Percentiles rank a stretch among this genome's conserved stretches.
phyloP scores from a whole-genome alignment of 2,113 vertebrate species.

The Misgurnus anguillicaudatus region DNA sequence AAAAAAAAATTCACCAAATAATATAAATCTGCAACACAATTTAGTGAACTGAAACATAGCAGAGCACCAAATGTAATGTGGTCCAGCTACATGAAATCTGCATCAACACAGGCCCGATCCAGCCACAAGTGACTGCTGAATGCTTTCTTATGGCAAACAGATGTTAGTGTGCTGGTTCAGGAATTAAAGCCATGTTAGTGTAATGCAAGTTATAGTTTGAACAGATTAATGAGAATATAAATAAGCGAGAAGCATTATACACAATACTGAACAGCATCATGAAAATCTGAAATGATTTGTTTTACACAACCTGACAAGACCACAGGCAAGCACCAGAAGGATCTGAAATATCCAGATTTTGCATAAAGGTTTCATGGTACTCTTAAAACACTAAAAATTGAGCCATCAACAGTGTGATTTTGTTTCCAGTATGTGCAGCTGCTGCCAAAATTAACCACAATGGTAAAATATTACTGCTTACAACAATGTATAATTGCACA shows the following conservation, averaged over 20 bases:
- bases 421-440: background rate
- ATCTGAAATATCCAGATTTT: constrained; percentile 15
- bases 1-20: background rate
- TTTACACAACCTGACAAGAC: constrained; percentile 20
- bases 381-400: constrained; percentile 10
- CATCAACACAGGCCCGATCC: background rate
- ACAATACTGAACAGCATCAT: no score
- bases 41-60: background rate
- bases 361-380: constrained; percentile 5
- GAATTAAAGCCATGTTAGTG: constrained; percentile 5
- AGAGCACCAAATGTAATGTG: background rate
- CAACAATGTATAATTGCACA: background rate
- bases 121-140: background rate
- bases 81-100: background rate
- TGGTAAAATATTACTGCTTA: no score
- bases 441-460: background rate
- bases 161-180: constrained; percentile 18
- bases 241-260: background rate
- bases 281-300: background rate
- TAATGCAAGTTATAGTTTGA: background rate
- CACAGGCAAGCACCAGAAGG: constrained; percentile 42
- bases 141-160: background rate
- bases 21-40: no score
- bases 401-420: background rate
- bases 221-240: background rate